Evolutionary conservation across 2,113 vertebrate genomes (phyloP).

Genomic region (Rhinolophus ferrumequinum): DNA sequence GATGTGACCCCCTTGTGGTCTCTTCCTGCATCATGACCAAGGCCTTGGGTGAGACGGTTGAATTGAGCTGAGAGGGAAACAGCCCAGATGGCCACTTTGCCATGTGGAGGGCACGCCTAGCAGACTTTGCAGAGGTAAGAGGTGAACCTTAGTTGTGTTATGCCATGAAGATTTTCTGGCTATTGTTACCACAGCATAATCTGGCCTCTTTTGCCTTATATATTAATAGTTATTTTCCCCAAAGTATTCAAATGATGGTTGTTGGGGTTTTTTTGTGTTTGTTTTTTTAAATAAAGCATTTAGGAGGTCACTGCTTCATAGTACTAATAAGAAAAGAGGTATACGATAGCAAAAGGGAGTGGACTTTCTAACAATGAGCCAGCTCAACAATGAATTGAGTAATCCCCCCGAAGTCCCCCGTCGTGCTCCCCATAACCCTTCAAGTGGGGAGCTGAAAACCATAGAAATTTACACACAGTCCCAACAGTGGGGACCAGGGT

Average conservation of each 20-base stretch:
- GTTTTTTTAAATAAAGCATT: neutral
- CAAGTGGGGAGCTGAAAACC: neutral
- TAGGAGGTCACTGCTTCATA: neutral
- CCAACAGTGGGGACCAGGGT: neutral
- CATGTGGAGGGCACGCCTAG: neutral
- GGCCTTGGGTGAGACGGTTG: neutral
- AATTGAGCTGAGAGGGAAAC: neutral
- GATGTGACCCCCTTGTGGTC: rapidly evolving
- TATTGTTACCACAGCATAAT: neutral
- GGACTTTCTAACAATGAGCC: neutral
- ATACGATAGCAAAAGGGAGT: neutral
- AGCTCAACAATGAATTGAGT: rapidly evolving
- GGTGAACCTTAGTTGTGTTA: neutral
- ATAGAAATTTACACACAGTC: neutral
- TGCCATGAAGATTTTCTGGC: neutral
- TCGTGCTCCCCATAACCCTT: neutral
- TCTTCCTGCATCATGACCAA: rapidly evolving
- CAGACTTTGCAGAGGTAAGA: neutral
- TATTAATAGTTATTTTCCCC: neutral
- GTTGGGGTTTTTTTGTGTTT: too few relatives aligned
- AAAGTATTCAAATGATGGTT: neutral
- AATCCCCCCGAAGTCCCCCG: neutral
- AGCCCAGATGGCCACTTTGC: neutral
- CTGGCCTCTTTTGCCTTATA: neutral
- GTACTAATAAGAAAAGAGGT: neutral